Base-by-base conservation (phyloP, 2,888 invertebrate genomes). In the Stratiomys singularior region DNA sequence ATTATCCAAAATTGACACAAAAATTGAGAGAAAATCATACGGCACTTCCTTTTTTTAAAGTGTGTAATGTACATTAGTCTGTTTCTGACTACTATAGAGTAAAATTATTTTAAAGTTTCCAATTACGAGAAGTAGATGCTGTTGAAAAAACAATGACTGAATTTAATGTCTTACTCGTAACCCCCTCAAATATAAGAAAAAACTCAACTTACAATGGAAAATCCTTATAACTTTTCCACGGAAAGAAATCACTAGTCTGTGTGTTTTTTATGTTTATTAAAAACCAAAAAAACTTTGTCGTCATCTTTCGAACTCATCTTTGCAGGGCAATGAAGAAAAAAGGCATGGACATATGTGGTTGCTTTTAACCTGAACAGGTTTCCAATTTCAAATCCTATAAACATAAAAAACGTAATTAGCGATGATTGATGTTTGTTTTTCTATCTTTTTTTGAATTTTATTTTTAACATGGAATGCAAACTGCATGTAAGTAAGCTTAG, bases 341-440 rank as follows among this genome's bases (percentile, higher is more conserved):
- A 52, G 15, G 15, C 52, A 13, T 13, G 7, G 15, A 18, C 52
- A 52, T 13, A 13, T 52, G 52, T 52, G 52, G 52, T 18, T 52
- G 52, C 52, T 52, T 52, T 52, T 52, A n/a, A 52, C 18, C 52
- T 18, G 15, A 18, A 52, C 52, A 52, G 52, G 52, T 52, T 52
- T 52, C 52, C 52, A 5, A 18, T 18, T 52, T 52, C 18, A 52
- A 37, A 9, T 13, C 52, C 4, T 18, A 9, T 2, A 15, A 52
- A 52, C 52, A 52, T n/a, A 52, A 52, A 52, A 52, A 52, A 52
- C 15, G 52, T 52, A 52, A 52, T 52, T 52, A 52, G 15, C 52
- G 52, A 52, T 52, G 52, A 52, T 52, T 52, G 52, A 52, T 52
- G 52, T 52, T 3, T 52, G 15, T 37, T 37, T 37, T n/a, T n/a